Base-by-base conservation (phyloP, 1,140 invertebrate species). In the Diachasma alloeum region DNA sequence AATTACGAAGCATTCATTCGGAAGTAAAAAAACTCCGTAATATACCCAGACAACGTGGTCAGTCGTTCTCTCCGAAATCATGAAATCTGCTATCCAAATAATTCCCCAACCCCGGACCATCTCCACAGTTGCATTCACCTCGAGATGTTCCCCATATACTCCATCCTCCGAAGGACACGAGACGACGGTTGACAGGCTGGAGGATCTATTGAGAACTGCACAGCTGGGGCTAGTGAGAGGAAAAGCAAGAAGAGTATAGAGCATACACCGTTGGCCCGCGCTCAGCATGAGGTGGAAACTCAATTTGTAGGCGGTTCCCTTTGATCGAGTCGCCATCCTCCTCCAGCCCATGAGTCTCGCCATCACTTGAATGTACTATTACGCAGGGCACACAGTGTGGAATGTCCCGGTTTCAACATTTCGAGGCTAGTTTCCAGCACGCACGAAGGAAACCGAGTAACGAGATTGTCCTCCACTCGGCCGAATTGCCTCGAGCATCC, bases 221-320 rank as follows among this genome's bases (percentile, higher is more conserved):
- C 53, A 68, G 9, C 22, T 15, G 42, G 70, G 66, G 68, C 48
- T 39, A 53, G 46, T 39, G 17, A 22, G n/a, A 3, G 59, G 24
- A 26, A 63, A 63, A 56, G 24, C 19, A 26, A 26, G 59, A 26
- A 22, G 37, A 37, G 56, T 37, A 31, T 59, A 63, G 26, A 39
- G 48, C 15, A n/a, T n/a, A 26, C 26, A 11, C 17, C 59, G 22
- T 42, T 37, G 17, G 69, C 4, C 10, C 31, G 46, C 48, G 19
- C 36, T 59, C 22, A n/a, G 36, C 39, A 66, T 31, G 56, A 46
- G 36, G 53, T 79, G 53, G 53, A 77, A 74, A 76, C 31, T 72
- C 48, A 74, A 79, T 77, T 77, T 77, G 68, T 72, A 56, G 42
- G 37, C 59, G 36, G 72, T 63, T 53, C 66, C 15, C 67, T 76